Percentiles rank a stretch among this genome's conserved stretches.
These are phyloP conservation scores for Hepsetus odoe DNA, from an alignment of 2,113 vertebrate species.

Conservation along the genomic window DNA sequence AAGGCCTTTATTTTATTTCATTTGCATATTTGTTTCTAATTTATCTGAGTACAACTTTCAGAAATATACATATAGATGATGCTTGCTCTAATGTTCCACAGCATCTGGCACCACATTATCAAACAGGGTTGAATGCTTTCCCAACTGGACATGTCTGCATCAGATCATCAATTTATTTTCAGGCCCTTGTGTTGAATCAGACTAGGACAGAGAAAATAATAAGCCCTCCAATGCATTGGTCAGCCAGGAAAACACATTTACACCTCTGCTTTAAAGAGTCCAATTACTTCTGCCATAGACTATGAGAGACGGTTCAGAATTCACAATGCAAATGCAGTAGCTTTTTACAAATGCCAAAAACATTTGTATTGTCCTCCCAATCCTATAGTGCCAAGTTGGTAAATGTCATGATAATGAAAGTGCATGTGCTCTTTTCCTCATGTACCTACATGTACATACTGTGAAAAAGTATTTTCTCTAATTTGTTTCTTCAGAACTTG, in stretches of 20 bases:
- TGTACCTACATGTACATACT: too few species aligned
- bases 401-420: too few species aligned
- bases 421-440: too few species aligned
- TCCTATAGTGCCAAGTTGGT: too few species aligned
- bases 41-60: too few species aligned
- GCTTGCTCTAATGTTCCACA: neutral
- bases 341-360: too few species aligned
- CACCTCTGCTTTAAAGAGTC: neutral
- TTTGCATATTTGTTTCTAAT: neutral
- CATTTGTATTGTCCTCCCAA: too few species aligned
- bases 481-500: too few species aligned
- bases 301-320: neutral
- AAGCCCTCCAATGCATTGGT: neutral
- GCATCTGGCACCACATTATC: neutral
- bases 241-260: neutral
- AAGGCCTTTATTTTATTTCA: neutral
- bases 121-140: neutral
- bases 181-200: neutral
- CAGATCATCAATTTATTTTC: neutral
- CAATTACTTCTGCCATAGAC: neutral
- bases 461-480: too few species aligned
- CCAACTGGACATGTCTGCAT: neutral
- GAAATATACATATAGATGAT: too few species aligned
- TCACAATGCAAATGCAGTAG: too few species aligned
- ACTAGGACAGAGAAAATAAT: neutral